phyloP scores from a whole-genome alignment of 2,113 vertebrate genomes.

The Myotis brandtii region DNA sequence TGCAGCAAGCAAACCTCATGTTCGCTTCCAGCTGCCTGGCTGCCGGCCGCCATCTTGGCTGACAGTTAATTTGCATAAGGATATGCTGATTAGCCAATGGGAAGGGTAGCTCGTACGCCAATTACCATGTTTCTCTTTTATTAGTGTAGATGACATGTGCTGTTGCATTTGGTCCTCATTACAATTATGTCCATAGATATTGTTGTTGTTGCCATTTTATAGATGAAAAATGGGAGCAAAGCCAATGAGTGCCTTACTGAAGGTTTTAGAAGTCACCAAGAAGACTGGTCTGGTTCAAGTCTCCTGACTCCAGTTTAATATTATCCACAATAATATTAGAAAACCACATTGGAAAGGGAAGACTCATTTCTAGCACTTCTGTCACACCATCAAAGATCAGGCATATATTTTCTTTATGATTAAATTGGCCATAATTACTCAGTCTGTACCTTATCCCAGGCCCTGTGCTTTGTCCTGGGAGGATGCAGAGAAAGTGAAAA shows the following conservation, averaged over 20 bases:
- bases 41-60: no score
- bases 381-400: not conserved
- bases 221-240: not conserved
- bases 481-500: not conserved
- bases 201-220: not conserved
- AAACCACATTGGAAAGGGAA: slow-evolving; percentile 15
- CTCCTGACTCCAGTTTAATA: not conserved
- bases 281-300: not conserved
- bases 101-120: no score
- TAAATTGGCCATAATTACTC: not conserved
- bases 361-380: not conserved
- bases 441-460: not conserved
- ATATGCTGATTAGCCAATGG: no score
- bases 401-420: slow-evolving; percentile 6
- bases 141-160: no score
- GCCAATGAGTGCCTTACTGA: not conserved
- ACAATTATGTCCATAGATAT: not conserved
- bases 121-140: no score
- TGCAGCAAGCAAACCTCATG: no score
- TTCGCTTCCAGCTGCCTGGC: no score
- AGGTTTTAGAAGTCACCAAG: not conserved
- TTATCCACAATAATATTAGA: not conserved
- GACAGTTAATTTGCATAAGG: no score
- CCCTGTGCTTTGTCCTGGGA: not conserved
- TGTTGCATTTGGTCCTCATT: not conserved